These are phyloP conservation scores for Pollenia labialis DNA, from an alignment of 2,888 invertebrate genomes.

Conservation along the genomic window DNA sequence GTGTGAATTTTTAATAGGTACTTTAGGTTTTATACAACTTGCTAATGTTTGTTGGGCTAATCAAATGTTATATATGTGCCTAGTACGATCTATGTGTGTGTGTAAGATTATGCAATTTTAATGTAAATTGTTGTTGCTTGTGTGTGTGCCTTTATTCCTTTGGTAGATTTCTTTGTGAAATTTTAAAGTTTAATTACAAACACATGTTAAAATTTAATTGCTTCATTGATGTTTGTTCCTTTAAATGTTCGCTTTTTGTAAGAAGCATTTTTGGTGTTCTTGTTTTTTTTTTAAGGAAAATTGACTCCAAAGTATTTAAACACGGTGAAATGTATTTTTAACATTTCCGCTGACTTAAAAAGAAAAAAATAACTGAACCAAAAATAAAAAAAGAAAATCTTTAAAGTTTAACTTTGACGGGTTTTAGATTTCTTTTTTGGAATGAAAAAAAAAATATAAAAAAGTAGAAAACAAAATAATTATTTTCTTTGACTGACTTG, in stretches of 20 bases:
- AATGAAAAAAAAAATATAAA: background rate
- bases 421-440: conserved; percentile 2
- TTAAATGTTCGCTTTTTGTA: conserved; percentile 39
- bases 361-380: background rate
- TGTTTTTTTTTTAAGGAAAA: conserved; percentile 17
- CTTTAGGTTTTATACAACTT: background rate
- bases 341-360: conserved; percentile 60
- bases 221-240: conserved; percentile 65
- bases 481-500: background rate
- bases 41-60: conserved; percentile 46
- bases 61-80: background rate
- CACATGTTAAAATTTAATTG: conserved; percentile 76
- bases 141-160: conserved; percentile 25
- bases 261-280: conserved; percentile 31
- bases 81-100: conserved; percentile 1
- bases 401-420: conserved; percentile 41
- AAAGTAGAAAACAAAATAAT: background rate
- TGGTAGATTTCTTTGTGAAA: conserved; percentile 17
- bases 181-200: conserved; percentile 75
- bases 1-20: background rate
- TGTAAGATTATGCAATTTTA: conserved; percentile 49
- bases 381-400: background rate
- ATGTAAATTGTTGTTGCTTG: conserved; percentile 58
- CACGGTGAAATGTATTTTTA: conserved; percentile 43
- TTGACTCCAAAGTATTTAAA: conserved; percentile 30